Conservation (phyloP, 2,797 vertebrate genomes). For the Lithobates sylvaticus region DNA sequence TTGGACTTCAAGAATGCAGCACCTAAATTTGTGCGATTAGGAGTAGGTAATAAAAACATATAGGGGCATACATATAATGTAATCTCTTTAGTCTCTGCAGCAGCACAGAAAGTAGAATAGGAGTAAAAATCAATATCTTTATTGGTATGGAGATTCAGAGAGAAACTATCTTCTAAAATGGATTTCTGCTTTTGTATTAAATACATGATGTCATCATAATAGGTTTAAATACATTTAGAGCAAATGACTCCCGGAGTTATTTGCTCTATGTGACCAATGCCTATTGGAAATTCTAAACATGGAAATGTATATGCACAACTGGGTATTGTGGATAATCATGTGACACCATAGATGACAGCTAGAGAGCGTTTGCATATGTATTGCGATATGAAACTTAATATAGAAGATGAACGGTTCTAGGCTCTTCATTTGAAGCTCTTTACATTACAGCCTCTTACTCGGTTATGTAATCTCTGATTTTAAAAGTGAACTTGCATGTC, state of each 20-base stretch:
- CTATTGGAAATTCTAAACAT: background rate
- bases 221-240: slow-evolving; percentile 11
- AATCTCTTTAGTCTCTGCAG: background rate
- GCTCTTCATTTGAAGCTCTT: background rate
- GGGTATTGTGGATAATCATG: slow-evolving; percentile 18
- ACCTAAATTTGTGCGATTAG: background rate
- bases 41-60: background rate
- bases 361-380: background rate
- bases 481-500: too few relatives aligned
- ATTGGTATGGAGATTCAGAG: slow-evolving; percentile 26
- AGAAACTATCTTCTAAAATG: slow-evolving; percentile 40
- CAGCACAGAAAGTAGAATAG: slow-evolving; percentile 21
- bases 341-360: background rate
- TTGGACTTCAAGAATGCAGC: background rate
- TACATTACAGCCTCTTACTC: background rate
- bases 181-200: slow-evolving; percentile 34
- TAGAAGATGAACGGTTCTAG: background rate
- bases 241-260: slow-evolving; percentile 12
- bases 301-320: slow-evolving; percentile 32
- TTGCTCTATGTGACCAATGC: slow-evolving; percentile 25
- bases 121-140: slow-evolving; percentile 43
- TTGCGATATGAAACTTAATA: background rate
- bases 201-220: slow-evolving; percentile 42
- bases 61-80: background rate
- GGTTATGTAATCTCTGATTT: background rate